Base-by-base conservation (phyloP, 2,888 invertebrate genomes). In the Protophormia terraenovae region DNA sequence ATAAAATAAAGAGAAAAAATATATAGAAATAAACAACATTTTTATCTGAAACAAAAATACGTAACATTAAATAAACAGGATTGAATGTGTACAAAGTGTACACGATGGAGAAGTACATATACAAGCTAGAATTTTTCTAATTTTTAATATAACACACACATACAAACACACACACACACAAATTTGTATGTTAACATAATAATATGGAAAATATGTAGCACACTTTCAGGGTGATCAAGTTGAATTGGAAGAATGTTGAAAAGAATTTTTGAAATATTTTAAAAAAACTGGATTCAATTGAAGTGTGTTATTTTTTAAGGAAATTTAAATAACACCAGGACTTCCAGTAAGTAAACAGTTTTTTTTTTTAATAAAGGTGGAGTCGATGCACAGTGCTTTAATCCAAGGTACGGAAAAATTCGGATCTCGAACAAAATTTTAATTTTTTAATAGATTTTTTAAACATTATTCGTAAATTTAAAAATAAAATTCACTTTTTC, bases 61-160 rank as follows among this genome's bases (percentile, higher is more conserved):
- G 60, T 38, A 69, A 60, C 69, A 69, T 60, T 50, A 78, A 78
- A 78, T 69, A 78, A 78, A 78, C 69, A 69, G 60, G 47, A 78
- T 78, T 78, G 60, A 69, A 78, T 67, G 22, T 55, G 19, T 19
- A 77, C 55, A n/a, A 38, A 38, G 29, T 67, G 22, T 55, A n/a
- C n/a, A 77, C 55, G 22, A 38, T 22, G 29, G 4, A 24, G 47
- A 45, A n/a, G n/a, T n/a, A n/a, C n/a, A n/a, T n/a, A 38, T 24
- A 38, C 53, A n/a, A 67, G 45, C 2, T 60, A 24, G 19, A 7
- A 24, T 62, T 69, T 69, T 75, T 69, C 58, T 75, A 69, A 60
- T 60, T 81, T 75, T 67, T 58, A 60, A 62, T 62, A 69, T 27
- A 12, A 38, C 7, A n/a, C 38, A 38, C 7, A 2, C 14, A 58